phyloP scores from a whole-genome alignment of 2,113 vertebrate genomes.

The Gracilinanus agilis region DNA sequence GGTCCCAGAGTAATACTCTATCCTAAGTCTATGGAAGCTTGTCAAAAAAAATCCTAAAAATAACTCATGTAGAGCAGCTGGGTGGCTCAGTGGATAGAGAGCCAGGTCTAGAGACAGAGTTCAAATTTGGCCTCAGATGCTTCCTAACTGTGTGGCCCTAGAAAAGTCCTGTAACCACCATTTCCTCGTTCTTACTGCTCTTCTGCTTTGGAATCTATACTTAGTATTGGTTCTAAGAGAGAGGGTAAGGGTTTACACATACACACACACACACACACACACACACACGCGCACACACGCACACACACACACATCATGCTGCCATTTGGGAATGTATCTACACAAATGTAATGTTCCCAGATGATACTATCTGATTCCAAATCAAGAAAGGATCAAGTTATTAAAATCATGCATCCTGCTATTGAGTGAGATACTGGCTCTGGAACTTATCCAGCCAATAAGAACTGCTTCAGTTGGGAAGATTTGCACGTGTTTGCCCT shows the following conservation, averaged over 20 bases:
- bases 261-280: too few relatives aligned
- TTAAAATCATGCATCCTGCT: slow-evolving; percentile 5
- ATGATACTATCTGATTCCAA: background rate
- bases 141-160: too few relatives aligned
- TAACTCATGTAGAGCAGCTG: background rate
- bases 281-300: too few relatives aligned
- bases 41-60: slow-evolving; percentile 7
- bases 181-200: too few relatives aligned
- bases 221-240: too few relatives aligned
- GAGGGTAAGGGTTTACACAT: too few relatives aligned
- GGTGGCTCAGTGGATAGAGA: too few relatives aligned
- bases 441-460: background rate
- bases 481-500: slow-evolving; percentile 20
- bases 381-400: slow-evolving; percentile 22
- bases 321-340: background rate
- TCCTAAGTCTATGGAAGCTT: background rate
- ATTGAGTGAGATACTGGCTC: slow-evolving; percentile 9
- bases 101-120: too few relatives aligned
- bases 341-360: background rate
- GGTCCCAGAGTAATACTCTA: background rate
- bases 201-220: too few relatives aligned
- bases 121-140: too few relatives aligned
- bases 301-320: background rate
- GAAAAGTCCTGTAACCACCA: too few relatives aligned
- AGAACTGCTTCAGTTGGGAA: slow-evolving; percentile 28